A percentile compares a stretch with the other conserved stretches of the same genome.
These are phyloP conservation scores for Nycticebus coucang DNA, from an alignment of 2,113 vertebrate species.

Conservation along the genomic window DNA sequence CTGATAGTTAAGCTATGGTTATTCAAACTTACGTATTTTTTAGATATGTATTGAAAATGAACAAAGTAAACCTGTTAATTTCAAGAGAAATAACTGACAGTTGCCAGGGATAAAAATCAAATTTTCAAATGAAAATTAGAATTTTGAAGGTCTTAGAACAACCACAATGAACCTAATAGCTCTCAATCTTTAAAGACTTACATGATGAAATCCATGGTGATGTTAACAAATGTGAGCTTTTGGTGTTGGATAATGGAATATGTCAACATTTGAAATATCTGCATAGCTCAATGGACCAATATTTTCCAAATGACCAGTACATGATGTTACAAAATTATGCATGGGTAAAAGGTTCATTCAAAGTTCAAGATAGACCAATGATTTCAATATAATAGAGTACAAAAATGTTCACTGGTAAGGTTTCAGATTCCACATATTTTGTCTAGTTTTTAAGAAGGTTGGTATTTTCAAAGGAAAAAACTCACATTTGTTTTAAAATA, in stretches of 20 bases:
- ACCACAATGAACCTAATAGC: background rate
- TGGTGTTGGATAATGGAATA: background rate
- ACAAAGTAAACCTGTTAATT: background rate
- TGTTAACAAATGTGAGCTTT: conserved; percentile 20
- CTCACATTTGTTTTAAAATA: background rate
- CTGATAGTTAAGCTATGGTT: background rate
- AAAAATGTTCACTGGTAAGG: background rate
- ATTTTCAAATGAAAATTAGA: conserved; percentile 36
- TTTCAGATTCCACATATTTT: background rate
- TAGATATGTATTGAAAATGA: background rate
- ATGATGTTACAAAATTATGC: background rate
- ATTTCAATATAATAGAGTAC: background rate
- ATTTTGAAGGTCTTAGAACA: background rate
- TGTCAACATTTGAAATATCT: conserved; percentile 24
- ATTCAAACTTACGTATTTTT: background rate
- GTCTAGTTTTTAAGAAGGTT: background rate
- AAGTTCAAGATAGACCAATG: background rate
- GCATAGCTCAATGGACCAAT: background rate
- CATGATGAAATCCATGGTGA: background rate
- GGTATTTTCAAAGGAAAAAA: background rate
- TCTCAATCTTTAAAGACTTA: conserved; percentile 29
- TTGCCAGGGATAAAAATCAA: background rate
- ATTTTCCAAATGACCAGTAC: background rate
- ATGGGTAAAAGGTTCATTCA: background rate
- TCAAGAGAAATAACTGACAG: background rate